These are phyloP conservation scores for Oceanodroma leucorhoa DNA, from an alignment of 2,797 vertebrate genomes.

Conservation along the genomic window DNA sequence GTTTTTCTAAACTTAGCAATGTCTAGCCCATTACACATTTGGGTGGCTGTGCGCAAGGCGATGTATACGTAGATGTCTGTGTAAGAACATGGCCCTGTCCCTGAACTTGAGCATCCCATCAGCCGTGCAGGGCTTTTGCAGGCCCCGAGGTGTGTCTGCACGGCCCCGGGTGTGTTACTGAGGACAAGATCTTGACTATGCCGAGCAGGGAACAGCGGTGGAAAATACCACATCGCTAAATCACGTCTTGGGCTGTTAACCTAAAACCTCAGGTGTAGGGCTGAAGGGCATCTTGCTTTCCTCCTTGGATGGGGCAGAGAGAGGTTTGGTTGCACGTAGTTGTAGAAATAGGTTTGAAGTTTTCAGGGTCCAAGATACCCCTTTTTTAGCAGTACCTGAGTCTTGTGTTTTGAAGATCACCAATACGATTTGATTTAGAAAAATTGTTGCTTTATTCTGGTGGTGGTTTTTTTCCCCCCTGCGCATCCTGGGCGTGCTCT, in stretches of 20 bases:
- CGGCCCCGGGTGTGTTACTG: background rate
- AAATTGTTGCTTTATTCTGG: background rate
- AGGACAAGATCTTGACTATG: background rate
- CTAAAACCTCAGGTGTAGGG: background rate
- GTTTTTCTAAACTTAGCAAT: background rate
- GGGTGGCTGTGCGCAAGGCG: background rate
- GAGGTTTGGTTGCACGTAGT: background rate
- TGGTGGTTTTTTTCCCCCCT: accelerated
- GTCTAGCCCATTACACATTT: background rate
- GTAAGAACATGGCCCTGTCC: background rate
- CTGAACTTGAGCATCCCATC: background rate
- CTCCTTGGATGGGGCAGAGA: background rate
- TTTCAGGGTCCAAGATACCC: background rate
- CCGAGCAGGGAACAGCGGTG: background rate
- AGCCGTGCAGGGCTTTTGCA: background rate
- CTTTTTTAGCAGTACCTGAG: background rate
- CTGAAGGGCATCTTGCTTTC: background rate
- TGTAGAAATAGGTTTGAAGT: background rate
- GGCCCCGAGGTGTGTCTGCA: background rate
- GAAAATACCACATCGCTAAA: background rate
- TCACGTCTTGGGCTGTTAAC: background rate
- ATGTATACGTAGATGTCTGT: background rate
- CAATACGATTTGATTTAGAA: background rate
- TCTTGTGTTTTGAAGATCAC: background rate
- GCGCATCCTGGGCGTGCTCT: background rate